These are phyloP conservation scores for Clarias fuscus DNA, from an alignment of 2,797 vertebrate genomes.

Conservation along the genomic window DNA sequence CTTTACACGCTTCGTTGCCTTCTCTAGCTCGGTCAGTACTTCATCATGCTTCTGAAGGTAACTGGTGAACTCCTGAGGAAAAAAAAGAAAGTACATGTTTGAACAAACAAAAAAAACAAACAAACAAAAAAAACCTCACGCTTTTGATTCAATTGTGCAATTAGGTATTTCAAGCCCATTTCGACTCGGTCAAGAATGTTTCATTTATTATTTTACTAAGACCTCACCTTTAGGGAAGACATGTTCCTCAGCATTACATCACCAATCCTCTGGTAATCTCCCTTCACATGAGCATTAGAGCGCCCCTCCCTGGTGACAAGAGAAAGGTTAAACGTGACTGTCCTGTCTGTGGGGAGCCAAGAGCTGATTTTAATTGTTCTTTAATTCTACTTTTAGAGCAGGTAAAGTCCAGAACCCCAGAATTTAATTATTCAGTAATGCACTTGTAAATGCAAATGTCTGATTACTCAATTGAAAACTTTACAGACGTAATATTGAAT, in stretches of 20 bases:
- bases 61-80: conserved; percentile 80
- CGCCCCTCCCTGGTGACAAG: conserved; percentile 84
- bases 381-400: not conserved
- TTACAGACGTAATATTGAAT: too few species aligned
- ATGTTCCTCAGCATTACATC: conserved; percentile 94
- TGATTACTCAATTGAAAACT: not conserved
- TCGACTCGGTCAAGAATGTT: not conserved
- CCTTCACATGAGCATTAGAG: conserved; percentile 76
- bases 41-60: conserved; percentile 88
- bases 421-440: too few species aligned
- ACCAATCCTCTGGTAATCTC: conserved; percentile 86
- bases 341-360: too few species aligned
- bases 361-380: not conserved
- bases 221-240: conserved; percentile 82
- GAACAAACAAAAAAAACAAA: not conserved
- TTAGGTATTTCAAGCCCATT: not conserved
- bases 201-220: not conserved
- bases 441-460: not conserved
- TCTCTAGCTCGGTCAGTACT: conserved; percentile 89
- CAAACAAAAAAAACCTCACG: not conserved
- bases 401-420: not conserved
- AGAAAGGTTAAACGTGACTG: not conserved
- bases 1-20: conserved; percentile 80
- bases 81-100: not conserved
- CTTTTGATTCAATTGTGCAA: not conserved